A percentile compares a stretch with the other conserved stretches of the same genome.
phyloP scores from a whole-genome alignment of 2,797 vertebrate species.

The Myripristis murdjan region DNA sequence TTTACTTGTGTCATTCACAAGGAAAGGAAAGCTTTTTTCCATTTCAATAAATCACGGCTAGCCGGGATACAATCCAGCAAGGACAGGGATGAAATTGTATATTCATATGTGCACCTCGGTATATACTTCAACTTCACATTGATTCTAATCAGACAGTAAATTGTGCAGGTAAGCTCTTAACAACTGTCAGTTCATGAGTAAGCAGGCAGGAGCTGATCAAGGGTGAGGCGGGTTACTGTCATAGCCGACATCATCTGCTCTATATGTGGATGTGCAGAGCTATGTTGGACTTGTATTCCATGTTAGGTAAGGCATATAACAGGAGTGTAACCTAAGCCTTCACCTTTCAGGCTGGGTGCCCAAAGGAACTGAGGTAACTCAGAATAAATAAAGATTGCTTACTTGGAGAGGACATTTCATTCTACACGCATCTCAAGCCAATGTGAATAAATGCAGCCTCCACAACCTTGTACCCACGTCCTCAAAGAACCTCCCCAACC shows the following conservation, averaged over 20 bases:
- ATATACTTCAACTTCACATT: background rate
- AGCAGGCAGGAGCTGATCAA: conserved; percentile 8
- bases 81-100: conserved; percentile 2
- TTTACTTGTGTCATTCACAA: conserved; percentile 43
- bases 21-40: conserved; percentile 12
- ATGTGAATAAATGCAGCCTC: conserved; percentile 15
- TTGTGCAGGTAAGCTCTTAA: conserved; percentile 17
- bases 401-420: background rate
- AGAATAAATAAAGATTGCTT: background rate
- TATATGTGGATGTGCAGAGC: conserved; percentile 1
- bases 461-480: background rate
- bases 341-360: conserved; percentile 1
- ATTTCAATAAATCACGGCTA: conserved; percentile 21
- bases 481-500: background rate
- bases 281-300: background rate
- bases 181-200: conserved; percentile 14
- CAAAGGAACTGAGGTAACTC: background rate
- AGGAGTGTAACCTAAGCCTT: conserved; percentile 8
- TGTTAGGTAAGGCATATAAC: background rate
- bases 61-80: conserved; percentile 14
- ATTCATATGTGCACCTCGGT: background rate
- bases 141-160: conserved; percentile 8
- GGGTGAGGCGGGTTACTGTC: conserved; percentile 20
- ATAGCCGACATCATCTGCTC: background rate
- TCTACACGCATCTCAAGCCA: conserved; percentile 12